Conservation (phyloP, 2,113 vertebrate genomes). For the Merops nubicus region DNA sequence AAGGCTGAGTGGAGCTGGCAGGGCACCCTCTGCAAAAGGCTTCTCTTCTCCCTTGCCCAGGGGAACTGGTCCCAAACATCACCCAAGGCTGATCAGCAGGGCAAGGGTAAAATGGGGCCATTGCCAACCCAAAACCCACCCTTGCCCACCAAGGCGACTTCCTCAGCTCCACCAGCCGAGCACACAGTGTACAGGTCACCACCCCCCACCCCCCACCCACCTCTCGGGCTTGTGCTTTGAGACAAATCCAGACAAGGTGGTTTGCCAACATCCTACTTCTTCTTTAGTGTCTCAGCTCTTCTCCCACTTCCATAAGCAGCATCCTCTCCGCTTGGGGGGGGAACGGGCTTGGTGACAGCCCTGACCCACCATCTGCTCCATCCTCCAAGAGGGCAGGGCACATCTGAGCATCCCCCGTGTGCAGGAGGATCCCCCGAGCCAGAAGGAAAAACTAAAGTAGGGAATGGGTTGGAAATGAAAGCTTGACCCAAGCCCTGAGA, state of each 20-base stretch:
- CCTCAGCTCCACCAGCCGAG: neutral
- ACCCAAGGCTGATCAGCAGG: neutral
- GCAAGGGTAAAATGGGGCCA: neutral
- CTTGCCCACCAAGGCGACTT: rapidly evolving
- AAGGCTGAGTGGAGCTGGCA: rapidly evolving
- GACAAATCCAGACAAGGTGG: neutral
- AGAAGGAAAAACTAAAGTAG: neutral
- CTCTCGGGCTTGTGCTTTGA: neutral
- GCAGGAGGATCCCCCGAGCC: neutral
- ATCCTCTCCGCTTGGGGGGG: rapidly evolving
- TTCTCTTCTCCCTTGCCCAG: neutral
- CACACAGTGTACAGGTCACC: rapidly evolving
- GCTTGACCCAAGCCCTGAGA: neutral
- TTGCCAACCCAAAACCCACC: neutral
- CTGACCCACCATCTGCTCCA: rapidly evolving
- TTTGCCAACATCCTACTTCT: neutral
- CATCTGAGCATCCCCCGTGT: neutral
- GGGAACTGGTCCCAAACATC: neutral
- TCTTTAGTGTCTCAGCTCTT: neutral
- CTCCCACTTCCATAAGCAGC: conserved; percentile 12
- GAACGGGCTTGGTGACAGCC: rapidly evolving
- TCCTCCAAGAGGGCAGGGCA: neutral
- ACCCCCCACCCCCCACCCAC: rapidly evolving
- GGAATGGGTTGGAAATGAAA: neutral
- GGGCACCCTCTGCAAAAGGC: neutral